These are phyloP conservation scores for Allobates femoralis DNA, from an alignment of 2,797 vertebrate genomes.

Conservation along the genomic window DNA sequence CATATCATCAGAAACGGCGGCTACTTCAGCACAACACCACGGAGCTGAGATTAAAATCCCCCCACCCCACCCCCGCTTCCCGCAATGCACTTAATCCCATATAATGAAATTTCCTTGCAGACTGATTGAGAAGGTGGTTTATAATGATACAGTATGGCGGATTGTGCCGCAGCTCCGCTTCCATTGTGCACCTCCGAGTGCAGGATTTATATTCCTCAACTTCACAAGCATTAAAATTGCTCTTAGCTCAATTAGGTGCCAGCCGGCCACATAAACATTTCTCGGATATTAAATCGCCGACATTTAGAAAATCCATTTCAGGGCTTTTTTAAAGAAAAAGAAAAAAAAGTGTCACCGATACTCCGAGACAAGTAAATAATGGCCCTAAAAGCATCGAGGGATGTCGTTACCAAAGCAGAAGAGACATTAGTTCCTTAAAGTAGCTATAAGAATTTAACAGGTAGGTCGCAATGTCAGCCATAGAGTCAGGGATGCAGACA, in stretches of 20 bases:
- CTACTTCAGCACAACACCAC: not conserved
- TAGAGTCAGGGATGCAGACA: not conserved
- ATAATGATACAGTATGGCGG: not conserved
- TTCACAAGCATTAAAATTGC: slow-evolving; percentile 38
- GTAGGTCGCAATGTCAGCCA: not conserved
- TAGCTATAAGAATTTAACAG: no score
- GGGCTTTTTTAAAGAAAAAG: no score
- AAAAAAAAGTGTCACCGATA: not conserved
- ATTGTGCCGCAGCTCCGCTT: not conserved
- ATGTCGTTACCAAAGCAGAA: no score
- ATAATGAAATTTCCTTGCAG: slow-evolving; percentile 9
- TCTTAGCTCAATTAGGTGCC: slow-evolving; percentile 47
- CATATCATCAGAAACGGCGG: not conserved
- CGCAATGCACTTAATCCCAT: not conserved
- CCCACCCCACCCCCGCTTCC: not conserved
- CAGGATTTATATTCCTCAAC: slow-evolving; percentile 18
- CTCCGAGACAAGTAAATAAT: not conserved
- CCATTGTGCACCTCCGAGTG: not conserved
- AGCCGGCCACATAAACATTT: slow-evolving; percentile 31
- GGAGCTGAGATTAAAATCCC: not conserved
- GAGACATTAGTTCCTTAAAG: no score
- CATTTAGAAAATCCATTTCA: slow-evolving; percentile 9
- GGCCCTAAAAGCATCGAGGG: not conserved
- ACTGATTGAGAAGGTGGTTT: not conserved
- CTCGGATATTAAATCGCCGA: not conserved